phyloP scores from a whole-genome alignment of 2,888 invertebrate genomes.

The Andrena minutula region DNA sequence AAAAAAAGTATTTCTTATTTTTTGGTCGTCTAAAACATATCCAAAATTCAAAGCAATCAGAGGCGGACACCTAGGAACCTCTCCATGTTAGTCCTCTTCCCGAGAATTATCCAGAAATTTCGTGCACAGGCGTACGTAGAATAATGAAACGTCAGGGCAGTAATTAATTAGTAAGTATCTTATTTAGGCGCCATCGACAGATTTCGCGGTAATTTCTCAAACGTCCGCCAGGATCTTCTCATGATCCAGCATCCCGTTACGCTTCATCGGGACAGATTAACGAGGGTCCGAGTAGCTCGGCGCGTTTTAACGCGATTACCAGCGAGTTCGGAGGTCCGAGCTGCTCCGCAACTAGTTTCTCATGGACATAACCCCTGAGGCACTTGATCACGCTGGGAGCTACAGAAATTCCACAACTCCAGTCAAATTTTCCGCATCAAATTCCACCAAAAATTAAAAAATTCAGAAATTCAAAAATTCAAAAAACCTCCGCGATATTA shows the following conservation, averaged over 20 bases:
- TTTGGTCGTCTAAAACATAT: no score
- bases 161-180: slow-evolving; percentile 34
- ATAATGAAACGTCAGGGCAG: not conserved
- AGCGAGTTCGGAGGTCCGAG: slow-evolving; percentile 37
- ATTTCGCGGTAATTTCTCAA: slow-evolving; percentile 36
- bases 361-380: slow-evolving; percentile 18
- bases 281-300: slow-evolving; percentile 28
- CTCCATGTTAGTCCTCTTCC: no score
- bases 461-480: no score
- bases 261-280: slow-evolving; percentile 41
- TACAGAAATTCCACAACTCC: no score
- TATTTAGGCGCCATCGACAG: not conserved
- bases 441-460: no score
- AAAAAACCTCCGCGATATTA: no score
- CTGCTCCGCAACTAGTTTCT: slow-evolving; percentile 29
- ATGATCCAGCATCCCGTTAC: not conserved
- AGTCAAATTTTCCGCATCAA: no score
- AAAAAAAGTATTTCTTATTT: no score
- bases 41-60: no score
- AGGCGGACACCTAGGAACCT: no score
- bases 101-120: not conserved
- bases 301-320: slow-evolving; percentile 55
- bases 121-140: not conserved
- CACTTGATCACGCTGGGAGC: no score
- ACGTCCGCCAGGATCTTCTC: slow-evolving; percentile 29